phyloP scores from a whole-genome alignment of 2,113 vertebrate species.

The Ciconia boyciana region DNA sequence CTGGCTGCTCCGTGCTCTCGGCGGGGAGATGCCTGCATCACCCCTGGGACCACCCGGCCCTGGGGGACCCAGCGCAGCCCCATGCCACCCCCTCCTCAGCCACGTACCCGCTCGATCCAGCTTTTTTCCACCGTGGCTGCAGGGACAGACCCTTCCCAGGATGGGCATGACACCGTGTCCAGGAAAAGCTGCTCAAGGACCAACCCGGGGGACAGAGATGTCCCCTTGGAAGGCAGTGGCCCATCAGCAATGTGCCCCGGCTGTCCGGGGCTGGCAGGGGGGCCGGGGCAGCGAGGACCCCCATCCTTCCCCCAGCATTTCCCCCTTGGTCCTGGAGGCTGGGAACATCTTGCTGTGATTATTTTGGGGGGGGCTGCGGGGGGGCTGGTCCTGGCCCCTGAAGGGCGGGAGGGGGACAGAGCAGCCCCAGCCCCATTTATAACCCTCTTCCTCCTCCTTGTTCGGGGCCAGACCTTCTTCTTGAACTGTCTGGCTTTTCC shows the following conservation, averaged over 20 bases:
- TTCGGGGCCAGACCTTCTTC: slow-evolving; percentile 53
- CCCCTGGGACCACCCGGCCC: background rate
- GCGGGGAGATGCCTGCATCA: background rate
- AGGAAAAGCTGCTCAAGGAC: background rate
- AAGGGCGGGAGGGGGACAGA: background rate
- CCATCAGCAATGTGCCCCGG: accelerated
- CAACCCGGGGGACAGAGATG: background rate
- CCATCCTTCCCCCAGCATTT: background rate
- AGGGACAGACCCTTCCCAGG: background rate
- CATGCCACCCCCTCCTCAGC: accelerated
- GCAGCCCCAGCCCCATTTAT: background rate
- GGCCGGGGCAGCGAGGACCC: accelerated
- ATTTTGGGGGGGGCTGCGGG: background rate
- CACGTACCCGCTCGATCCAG: accelerated
- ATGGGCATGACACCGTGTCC: accelerated
- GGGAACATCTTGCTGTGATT: slow-evolving; percentile 48
- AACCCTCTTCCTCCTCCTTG: slow-evolving; percentile 7
- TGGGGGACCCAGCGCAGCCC: background rate
- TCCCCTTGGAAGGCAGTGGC: background rate
- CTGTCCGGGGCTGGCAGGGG: accelerated
- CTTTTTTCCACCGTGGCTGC: accelerated
- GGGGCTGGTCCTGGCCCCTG: background rate
- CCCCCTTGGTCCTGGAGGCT: background rate
- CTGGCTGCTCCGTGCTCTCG: accelerated
- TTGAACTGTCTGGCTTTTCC: slow-evolving; percentile 59